Evolutionary conservation across 2,797 vertebrate genomes (phyloP), one percentile per base, ranked within the genome.

Genomic region (Lepilemur ruficaudatus): DNA sequence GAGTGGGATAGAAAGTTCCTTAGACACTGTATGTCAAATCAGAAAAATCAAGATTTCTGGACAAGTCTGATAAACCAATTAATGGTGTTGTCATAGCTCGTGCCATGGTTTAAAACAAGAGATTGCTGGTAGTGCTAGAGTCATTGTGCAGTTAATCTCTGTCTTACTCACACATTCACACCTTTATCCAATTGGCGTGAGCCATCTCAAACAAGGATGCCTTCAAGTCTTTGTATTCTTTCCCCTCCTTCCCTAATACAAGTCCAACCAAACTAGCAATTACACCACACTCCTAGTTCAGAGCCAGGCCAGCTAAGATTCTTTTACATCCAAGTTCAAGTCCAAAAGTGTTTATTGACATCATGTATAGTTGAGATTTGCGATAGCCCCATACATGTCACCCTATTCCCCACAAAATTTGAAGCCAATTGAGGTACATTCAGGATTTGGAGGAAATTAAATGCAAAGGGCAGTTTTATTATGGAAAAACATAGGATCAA

Each of bases 391-490:
- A 72, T 67, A 78, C 20, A 59, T 15, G 4, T 32, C 28, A 89
- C 4, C 7, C 7, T 65, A 38, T 28, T 86, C 12, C 22, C 48
- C 32, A 76, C 13, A 3, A 73, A 28, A 70, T 52, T 63, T 88
- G 35, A 18, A 83, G 84, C 3, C 28, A 50, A 88, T 14, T 55
- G 11, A 61, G 22, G 55, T 61, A 43, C 30, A 69, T 13, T 83
- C 38, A 84, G 22, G 32, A 88, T 20, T 83, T 55, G 91, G 30
- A 18, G 57, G 23, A 61, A 91, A 65, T n/a, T 65, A n/a, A 93
- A 86, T 25, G 2, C 5, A 86, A 82, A 46, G 22, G 0, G 4
- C 7, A 83, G 20, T 4, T 25, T 67, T 88, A 41, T 52, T 65
- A 48, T 13, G 32, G 30, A 48, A 85, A 93, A 83, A n/a, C 13